A percentile compares a stretch with the other conserved stretches of the same genome.
phyloP scores from a whole-genome alignment of 2,797 vertebrate genomes.

The Tragopan temminckii region DNA sequence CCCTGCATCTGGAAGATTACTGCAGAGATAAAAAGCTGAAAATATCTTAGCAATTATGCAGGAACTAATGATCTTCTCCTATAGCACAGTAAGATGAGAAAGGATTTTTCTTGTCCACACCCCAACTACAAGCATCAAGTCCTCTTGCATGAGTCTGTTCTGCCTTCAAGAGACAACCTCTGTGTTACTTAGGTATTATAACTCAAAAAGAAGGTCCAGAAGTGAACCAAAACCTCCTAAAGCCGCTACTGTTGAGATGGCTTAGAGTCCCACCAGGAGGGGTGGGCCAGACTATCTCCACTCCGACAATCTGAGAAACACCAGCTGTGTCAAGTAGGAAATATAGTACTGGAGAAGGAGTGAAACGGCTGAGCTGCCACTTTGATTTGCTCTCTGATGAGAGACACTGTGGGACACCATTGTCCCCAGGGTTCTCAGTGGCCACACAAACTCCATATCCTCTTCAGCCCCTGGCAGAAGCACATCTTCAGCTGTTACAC shows the following conservation, averaged over 20 bases:
- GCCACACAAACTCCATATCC: neutral
- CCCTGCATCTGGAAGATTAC: neutral
- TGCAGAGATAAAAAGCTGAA: neutral
- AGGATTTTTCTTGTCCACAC: neutral
- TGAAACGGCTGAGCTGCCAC: neutral
- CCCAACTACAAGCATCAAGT: neutral
- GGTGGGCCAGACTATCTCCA: neutral
- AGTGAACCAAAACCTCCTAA: neutral
- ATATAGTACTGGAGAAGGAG: neutral
- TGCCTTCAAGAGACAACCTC: neutral
- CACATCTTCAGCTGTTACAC: neutral
- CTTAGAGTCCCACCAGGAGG: neutral
- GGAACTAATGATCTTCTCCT: neutral
- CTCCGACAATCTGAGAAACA: neutral
- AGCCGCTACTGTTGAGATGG: neutral
- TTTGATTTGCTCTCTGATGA: neutral
- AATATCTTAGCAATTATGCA: neutral
- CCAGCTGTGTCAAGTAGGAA: neutral
- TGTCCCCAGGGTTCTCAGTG: neutral
- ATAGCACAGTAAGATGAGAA: neutral
- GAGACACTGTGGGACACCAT: neutral
- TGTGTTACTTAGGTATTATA: neutral
- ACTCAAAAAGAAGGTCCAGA: rapidly evolving
- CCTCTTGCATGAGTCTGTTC: neutral
- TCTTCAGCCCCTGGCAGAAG: neutral